Conservation (phyloP, 2,888 invertebrate genomes). For the Noctua janthina region DNA sequence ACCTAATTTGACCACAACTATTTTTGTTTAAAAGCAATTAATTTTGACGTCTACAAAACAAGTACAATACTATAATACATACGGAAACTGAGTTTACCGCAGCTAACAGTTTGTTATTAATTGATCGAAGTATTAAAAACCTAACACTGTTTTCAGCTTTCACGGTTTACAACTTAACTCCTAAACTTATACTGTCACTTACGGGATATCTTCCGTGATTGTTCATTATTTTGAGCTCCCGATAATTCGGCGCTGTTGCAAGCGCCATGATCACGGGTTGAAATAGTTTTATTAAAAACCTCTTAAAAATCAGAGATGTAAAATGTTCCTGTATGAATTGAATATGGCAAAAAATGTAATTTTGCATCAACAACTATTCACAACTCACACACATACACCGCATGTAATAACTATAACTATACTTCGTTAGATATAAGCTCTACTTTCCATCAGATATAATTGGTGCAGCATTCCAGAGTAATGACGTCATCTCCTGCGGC, state of each 20-base stretch:
- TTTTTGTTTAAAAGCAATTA: slow-evolving; percentile 17
- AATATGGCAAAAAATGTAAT: background rate
- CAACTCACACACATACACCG: background rate
- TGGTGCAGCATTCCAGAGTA: slow-evolving; percentile 78
- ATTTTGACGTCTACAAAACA: background rate
- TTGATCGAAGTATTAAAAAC: background rate
- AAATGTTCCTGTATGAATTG: too few relatives aligned
- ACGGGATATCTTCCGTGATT: too few relatives aligned
- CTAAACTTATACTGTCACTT: too few relatives aligned
- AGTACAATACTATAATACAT: background rate
- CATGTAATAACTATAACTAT: slow-evolving; percentile 6
- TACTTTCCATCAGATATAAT: slow-evolving; percentile 71
- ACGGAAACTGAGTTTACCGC: background rate
- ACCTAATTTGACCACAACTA: slow-evolving; percentile 35
- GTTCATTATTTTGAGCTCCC: too few relatives aligned
- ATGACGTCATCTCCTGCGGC: slow-evolving; percentile 55
- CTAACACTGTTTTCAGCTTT: too few relatives aligned
- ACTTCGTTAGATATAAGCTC: slow-evolving; percentile 59
- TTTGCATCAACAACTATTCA: background rate
- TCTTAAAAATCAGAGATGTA: background rate
- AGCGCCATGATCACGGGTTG: too few relatives aligned
- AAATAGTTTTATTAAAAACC: background rate
- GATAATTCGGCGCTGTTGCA: too few relatives aligned
- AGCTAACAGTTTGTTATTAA: background rate
- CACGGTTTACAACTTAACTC: too few relatives aligned